Evolutionary conservation across 2,797 vertebrate species (phyloP), one percentile per base, ranked within the genome.

Genomic region (Sebastes steindachneri): DNA sequence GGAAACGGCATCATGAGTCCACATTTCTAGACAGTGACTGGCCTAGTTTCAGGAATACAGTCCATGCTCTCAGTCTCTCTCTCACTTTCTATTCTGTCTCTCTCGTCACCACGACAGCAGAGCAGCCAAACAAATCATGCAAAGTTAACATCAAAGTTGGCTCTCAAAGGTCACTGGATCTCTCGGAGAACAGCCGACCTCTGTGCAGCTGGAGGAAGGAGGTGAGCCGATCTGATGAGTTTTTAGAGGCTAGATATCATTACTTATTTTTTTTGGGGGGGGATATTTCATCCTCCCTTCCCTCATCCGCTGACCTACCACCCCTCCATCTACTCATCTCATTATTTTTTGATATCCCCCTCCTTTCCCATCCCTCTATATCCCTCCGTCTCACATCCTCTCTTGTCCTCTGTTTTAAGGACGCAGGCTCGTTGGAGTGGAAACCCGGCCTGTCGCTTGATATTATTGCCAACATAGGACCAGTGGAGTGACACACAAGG

Each of bases 11-110:
- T 90, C 86, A 89, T 88, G 89, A 91, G 88, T 94, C 89, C 91
- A 93, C 87, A 89, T 92, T 92, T 93, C 88, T 89, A 91, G 91
- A 94, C 90, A 93, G 86, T 87, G 84, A 90, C 89, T 94, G 93
- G 89, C 93, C 93, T 93, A 93, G 86, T 91, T 95, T 94, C 80
- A 89, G 86, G 84, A 90, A 84, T 73, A 86, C 76, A 84, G 77
- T 71, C 84, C 79, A 67, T 78, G 53, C 57, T 72, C 81, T 75
- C 73, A 79, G 68, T 76, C 73, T 67, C 60, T 54, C 31, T 75
- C 68, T 37, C 72, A 68, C 28, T 87, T 33, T 65, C 57, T 62
- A 25, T 78, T 60, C 66, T 68, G 26, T 77, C 68, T 79, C 74
- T 73, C 72, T 67, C 45, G 57, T 69, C 31, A 48, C 66, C 73